A percentile compares a stretch with the other conserved stretches of the same genome.
phyloP scores from a whole-genome alignment of 2,113 vertebrate species.

The Grammomys dolichurus region DNA sequence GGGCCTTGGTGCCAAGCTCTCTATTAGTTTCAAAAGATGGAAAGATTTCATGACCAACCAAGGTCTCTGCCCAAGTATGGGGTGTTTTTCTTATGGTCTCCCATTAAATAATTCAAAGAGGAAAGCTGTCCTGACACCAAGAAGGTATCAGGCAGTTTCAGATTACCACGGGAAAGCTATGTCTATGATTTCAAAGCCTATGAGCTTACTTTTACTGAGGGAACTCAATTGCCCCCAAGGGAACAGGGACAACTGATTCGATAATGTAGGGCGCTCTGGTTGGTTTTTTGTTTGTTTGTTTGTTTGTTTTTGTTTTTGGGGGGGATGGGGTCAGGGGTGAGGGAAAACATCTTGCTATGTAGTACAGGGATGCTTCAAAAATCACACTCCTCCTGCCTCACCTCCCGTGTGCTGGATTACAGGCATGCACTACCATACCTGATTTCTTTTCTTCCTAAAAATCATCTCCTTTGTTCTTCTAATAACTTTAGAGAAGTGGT shows the following conservation, averaged over 20 bases:
- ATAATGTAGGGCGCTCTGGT: neutral
- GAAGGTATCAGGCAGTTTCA: neutral
- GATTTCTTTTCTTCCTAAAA: constrained; percentile 14
- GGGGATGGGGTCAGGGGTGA: too few species aligned
- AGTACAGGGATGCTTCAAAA: neutral
- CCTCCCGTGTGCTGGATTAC: neutral
- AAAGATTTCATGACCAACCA: neutral
- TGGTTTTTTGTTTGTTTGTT: neutral
- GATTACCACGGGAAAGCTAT: neutral
- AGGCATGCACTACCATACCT: neutral
- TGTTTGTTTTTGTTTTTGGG: neutral
- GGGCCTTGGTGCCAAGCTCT: neutral
- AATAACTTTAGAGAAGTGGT: neutral
- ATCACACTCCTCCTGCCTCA: neutral
- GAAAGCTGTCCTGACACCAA: neutral
- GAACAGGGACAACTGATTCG: neutral
- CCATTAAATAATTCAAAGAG: neutral
- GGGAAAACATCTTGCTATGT: neutral
- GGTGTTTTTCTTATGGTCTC: neutral
- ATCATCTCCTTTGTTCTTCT: neutral
- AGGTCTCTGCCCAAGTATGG: neutral
- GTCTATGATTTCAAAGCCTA: neutral
- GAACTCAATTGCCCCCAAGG: neutral
- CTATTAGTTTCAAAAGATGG: neutral
- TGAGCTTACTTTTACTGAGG: neutral